Conservation (phyloP, 2,888 invertebrate genomes). For the Sycophila texana region DNA sequence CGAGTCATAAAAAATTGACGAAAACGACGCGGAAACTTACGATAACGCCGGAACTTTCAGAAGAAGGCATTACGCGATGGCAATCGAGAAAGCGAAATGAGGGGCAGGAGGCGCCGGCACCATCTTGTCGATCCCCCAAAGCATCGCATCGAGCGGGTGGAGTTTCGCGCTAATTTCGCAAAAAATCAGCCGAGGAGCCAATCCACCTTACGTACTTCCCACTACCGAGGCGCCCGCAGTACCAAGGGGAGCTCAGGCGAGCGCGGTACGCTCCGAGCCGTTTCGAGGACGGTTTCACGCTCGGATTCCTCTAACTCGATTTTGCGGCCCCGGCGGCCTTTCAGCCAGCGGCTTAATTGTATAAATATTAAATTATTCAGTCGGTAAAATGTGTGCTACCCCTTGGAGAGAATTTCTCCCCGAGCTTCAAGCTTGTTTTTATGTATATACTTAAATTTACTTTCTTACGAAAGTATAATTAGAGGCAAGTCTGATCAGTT, state of each 20-base stretch:
- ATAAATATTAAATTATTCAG: constrained; percentile 73
- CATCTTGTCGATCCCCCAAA: neutral
- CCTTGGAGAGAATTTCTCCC: constrained; percentile 16
- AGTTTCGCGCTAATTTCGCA: constrained; percentile 8
- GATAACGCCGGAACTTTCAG: no score
- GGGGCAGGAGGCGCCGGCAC: no score
- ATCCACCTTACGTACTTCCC: constrained; percentile 59
- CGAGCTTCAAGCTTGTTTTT: neutral
- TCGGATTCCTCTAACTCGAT: constrained; percentile 70
- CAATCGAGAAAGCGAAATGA: no score
- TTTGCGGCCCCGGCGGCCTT: constrained; percentile 63
- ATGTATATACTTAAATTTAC: neutral
- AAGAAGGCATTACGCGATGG: no score
- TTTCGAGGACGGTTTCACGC: constrained; percentile 72
- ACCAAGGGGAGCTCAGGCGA: constrained; percentile 18
- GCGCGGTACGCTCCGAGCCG: constrained; percentile 60
- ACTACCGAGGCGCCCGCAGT: constrained; percentile 62
- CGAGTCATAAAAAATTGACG: no score
- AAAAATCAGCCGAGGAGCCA: constrained; percentile 64
- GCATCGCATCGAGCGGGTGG: neutral
- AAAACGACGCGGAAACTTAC: no score
- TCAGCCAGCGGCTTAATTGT: constrained; percentile 70
- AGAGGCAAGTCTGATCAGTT: no score
- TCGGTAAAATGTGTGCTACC: constrained; percentile 59
- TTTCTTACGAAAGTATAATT: no score